Evolutionary conservation across 1,140 invertebrate genomes (phyloP).

Genomic region (Zaprionus lachaisei): DNA sequence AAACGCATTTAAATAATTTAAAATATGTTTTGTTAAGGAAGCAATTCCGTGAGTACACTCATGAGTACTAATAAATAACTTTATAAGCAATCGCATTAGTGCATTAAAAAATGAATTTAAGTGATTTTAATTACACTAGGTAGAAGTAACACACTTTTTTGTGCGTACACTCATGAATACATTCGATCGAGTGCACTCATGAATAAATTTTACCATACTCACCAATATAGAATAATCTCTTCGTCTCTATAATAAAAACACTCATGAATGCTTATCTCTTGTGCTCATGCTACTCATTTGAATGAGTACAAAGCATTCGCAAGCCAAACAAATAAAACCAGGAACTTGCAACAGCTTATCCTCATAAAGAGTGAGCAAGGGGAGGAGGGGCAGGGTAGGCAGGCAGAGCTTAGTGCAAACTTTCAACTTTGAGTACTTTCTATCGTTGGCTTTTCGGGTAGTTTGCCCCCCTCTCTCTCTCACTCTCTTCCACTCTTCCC

Average conservation of each 20-base stretch:
- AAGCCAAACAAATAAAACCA: conserved; percentile 18
- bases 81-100: background rate
- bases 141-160: background rate
- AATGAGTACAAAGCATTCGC: conserved; percentile 6
- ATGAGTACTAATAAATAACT: background rate
- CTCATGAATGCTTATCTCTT: conserved; percentile 13
- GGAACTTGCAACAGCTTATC: conserved; percentile 28
- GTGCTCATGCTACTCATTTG: conserved; percentile 4
- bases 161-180: background rate
- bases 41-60: background rate
- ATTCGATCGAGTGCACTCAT: conserved; percentile 15
- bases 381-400: background rate
- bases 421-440: conserved; percentile 29
- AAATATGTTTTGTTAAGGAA: background rate
- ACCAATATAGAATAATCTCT: background rate
- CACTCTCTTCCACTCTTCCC: no score
- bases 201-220: background rate
- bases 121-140: no score
- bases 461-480: background rate
- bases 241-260: background rate
- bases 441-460: conserved; percentile 26
- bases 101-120: no score
- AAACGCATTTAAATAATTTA: background rate
- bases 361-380: conserved; percentile 5
- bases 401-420: conserved; percentile 21